These are phyloP conservation scores for Glyptemys insculpta DNA, from an alignment of 2,797 vertebrate genomes.

Conservation along the genomic window DNA sequence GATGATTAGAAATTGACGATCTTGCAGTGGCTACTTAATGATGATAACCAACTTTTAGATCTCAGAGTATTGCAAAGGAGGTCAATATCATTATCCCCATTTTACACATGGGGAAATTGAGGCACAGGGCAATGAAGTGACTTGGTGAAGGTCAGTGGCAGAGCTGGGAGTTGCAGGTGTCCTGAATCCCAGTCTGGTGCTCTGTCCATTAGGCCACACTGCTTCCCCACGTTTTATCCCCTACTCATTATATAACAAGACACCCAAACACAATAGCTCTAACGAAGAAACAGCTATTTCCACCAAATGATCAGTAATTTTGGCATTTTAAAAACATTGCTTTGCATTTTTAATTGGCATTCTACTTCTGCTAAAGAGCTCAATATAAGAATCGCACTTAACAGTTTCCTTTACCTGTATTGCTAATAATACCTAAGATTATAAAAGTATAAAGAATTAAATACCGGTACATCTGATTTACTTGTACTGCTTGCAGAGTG, in stretches of 20 bases:
- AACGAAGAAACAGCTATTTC: fast-evolving
- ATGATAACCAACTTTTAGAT: not conserved
- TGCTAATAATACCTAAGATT: not conserved
- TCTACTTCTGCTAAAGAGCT: not conserved
- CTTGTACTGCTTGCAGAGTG: slow-evolving; percentile 9
- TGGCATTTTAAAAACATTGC: slow-evolving; percentile 35
- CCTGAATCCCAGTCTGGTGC: no score
- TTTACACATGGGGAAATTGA: not conserved
- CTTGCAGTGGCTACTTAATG: no score
- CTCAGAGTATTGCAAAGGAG: not conserved
- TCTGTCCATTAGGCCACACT: not conserved
- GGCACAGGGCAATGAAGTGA: not conserved
- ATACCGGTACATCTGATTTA: slow-evolving; percentile 54
- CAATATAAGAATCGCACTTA: not conserved
- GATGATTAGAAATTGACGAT: not conserved
- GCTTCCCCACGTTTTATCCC: not conserved
- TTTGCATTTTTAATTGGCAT: slow-evolving; percentile 40
- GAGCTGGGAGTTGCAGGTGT: not conserved
- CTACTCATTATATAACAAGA: not conserved
- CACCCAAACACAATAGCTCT: not conserved
- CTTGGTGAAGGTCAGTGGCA: not conserved
- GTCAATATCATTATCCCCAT: not conserved
- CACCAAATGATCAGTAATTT: not conserved
- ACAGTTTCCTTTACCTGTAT: not conserved
- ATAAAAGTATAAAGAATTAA: slow-evolving; percentile 64